Base-by-base conservation (phyloP, 1,140 invertebrate species). In the Drosophila biarmipes region DNA sequence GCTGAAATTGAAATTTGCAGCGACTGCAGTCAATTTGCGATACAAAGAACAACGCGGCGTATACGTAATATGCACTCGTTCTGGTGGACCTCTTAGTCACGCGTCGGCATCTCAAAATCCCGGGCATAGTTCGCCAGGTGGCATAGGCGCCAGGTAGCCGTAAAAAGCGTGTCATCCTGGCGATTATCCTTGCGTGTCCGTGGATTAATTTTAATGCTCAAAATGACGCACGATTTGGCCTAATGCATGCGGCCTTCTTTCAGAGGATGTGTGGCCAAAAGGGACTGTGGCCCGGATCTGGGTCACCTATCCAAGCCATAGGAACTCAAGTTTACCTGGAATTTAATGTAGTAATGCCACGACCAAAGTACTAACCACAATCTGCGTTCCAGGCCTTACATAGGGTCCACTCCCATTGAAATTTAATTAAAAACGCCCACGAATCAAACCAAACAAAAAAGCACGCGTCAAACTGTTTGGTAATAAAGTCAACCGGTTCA, bases 401-500 rank as follows among this genome's bases (percentile, higher is more conserved):
- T 27, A 31, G 17, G 49, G 29, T 43, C 8, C 49, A 46, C 17
- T 38, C 38, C 43, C 53, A 80, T 80, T 80, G 62, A 68, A 81
- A 73, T 81, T 48, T 78, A 82, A 81, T 81, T 77, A 73, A 68
- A 75, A 66, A 46, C 61, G 27, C 27, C 53, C 35, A 24, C 52
- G 34, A 53, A 57, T 61, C 31, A 48, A 35, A 54, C 27, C n/a
- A 40, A 56, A 58, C 24, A 11, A 17, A 27, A 72, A 46, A 46
- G 51, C 15, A 34, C 51, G 46, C 71, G 53, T 66, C 73, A 76
- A 76, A 76, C 73, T 51, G 54, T 76, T 78, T 69, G 57, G 73
- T 74, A 78, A 82, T 82, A 78, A 82, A 82, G 73, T 82, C 73
- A 78, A 74, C 49, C 67, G 56, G 59, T 74, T 82, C 78, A 77